Conservation (phyloP, 2,113 vertebrate species). For the Tenrec ecaudatus region DNA sequence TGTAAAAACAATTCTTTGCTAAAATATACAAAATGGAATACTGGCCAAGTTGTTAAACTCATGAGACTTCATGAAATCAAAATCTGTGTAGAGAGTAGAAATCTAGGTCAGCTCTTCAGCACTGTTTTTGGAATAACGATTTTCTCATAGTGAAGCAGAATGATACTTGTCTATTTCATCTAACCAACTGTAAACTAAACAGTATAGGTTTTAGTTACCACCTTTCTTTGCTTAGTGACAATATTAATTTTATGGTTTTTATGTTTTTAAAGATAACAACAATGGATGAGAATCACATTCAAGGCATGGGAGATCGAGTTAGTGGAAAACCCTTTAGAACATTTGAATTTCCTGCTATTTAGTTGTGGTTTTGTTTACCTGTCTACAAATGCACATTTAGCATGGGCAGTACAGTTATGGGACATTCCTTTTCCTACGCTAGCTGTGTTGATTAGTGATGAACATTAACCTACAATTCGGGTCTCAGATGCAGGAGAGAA, state of each 20-base stretch:
- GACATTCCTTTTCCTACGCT: neutral
- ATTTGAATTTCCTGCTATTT: neutral
- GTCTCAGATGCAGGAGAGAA: accelerated
- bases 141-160: slow-evolving; percentile 69
- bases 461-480: neutral
- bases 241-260: neutral
- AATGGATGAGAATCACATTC: neutral
- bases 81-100: slow-evolving; percentile 69
- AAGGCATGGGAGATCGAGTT: neutral
- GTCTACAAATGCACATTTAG: neutral
- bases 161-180: slow-evolving; percentile 56
- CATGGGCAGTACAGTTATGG: neutral
- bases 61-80: slow-evolving; percentile 61
- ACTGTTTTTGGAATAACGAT: neutral
- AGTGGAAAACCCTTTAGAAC: neutral
- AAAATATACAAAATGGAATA: slow-evolving; percentile 79
- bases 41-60: slow-evolving; percentile 71
- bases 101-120: slow-evolving; percentile 56
- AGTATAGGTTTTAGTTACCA: too few species aligned
- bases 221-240: too few species aligned
- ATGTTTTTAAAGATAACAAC: neutral
- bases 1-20: slow-evolving; percentile 79
- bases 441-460: neutral
- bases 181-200: slow-evolving; percentile 46
- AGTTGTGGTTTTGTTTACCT: neutral